Evolutionary conservation across 2,888 invertebrate species (phyloP).

Genomic region (Drosophila meridiana): DNA sequence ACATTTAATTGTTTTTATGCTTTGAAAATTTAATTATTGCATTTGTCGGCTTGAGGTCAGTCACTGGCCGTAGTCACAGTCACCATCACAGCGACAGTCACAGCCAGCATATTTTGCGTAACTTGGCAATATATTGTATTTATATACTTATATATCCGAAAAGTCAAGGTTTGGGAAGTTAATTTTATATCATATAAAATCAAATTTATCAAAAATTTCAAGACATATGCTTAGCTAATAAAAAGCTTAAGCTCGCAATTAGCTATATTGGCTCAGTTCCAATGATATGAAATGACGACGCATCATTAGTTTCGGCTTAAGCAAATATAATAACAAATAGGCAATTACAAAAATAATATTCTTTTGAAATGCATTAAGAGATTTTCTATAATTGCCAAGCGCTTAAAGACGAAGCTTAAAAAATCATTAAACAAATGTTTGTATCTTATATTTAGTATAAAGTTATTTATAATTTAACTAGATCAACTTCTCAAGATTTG

Average conservation of each 20-base stretch:
- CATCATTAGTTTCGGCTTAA: not conserved
- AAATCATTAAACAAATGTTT: not conserved
- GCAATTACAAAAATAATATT: not conserved
- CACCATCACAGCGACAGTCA: not conserved
- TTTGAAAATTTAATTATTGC: conserved; percentile 71
- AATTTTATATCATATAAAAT: conserved; percentile 15
- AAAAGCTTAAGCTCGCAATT: conserved; percentile 17
- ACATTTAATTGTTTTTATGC: conserved; percentile 70
- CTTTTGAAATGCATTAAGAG: not conserved
- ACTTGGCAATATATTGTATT: conserved; percentile 25
- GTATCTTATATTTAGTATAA: not conserved
- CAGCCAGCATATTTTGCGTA: conserved; percentile 35
- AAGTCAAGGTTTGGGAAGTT: conserved; percentile 33
- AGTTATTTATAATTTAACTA: no score
- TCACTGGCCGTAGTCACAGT: conserved; percentile 26
- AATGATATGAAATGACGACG: conserved; percentile 12
- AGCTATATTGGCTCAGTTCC: conserved; percentile 6
- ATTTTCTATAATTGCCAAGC: not conserved
- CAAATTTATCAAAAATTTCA: conserved; percentile 16
- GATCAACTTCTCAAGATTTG: no score
- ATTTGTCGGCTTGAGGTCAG: conserved; percentile 57
- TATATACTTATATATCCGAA: not conserved
- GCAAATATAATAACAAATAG: not conserved
- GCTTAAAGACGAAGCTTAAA: not conserved
- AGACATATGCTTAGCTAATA: conserved; percentile 2